Conservation (phyloP, 2,888 invertebrate genomes). For the Cantharis rufa region DNA sequence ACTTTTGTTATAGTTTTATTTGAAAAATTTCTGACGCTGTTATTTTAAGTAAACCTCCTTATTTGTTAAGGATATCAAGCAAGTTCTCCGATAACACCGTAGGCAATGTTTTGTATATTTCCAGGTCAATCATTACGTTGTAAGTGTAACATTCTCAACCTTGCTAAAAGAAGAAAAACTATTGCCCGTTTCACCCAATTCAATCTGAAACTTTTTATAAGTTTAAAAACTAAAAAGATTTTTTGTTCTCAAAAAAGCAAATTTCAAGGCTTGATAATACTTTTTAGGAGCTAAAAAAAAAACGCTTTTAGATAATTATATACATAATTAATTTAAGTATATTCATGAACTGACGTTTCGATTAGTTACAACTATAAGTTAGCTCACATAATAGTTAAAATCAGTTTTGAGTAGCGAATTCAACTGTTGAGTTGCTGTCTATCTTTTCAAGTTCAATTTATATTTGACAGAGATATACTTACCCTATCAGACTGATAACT, state of each 20-base stretch:
- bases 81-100: too few relatives aligned
- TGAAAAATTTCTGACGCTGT: neutral
- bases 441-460: neutral
- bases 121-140: neutral
- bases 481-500: neutral
- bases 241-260: too few relatives aligned
- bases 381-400: neutral
- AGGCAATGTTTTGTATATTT: neutral
- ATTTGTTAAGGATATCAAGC: too few relatives aligned
- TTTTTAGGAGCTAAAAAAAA: too few relatives aligned
- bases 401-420: neutral
- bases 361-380: neutral
- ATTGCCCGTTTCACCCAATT: too few relatives aligned
- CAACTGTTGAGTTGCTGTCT: neutral
- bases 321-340: neutral
- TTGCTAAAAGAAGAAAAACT: too few relatives aligned
- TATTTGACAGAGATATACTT: neutral
- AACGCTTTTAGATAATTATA: too few relatives aligned
- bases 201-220: too few relatives aligned
- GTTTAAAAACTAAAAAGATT: too few relatives aligned
- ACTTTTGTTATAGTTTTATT: neutral
- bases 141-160: too few relatives aligned
- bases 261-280: too few relatives aligned
- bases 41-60: too few relatives aligned
- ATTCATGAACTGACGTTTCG: neutral